These are phyloP conservation scores for Ectropis crepuscularia DNA, from an alignment of 2,888 invertebrate genomes.

Conservation along the genomic window DNA sequence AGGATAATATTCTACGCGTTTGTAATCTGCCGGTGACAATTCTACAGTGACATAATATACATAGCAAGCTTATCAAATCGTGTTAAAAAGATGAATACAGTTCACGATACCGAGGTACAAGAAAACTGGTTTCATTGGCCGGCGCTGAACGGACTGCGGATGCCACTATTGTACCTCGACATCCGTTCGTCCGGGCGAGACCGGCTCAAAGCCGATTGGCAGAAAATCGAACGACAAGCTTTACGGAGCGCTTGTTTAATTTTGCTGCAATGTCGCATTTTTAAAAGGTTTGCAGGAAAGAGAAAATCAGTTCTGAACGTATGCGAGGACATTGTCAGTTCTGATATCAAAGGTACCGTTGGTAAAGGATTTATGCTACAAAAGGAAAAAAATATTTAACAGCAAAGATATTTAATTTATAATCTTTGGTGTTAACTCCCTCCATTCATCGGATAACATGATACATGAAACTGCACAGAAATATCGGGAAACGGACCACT, in stretches of 20 bases:
- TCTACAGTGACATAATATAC: too few relatives aligned
- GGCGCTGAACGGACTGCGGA: slow-evolving; percentile 27
- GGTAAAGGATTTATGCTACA: too few relatives aligned
- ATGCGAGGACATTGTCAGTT: not conserved
- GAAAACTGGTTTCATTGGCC: slow-evolving; percentile 20
- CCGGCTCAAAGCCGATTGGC: slow-evolving; percentile 26
- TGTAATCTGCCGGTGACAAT: too few relatives aligned
- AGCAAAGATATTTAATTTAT: too few relatives aligned
- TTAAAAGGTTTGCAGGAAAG: slow-evolving; percentile 6
- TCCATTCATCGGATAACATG: too few relatives aligned
- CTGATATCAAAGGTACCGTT: not conserved
- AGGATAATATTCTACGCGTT: not conserved
- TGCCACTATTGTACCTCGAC: slow-evolving; percentile 16
- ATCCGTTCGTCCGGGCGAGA: slow-evolving; percentile 18
- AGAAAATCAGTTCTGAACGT: not conserved
- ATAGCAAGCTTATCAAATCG: too few relatives aligned
- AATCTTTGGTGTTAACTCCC: too few relatives aligned
- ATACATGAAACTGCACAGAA: too few relatives aligned
- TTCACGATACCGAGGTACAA: slow-evolving; percentile 8
- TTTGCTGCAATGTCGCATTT: slow-evolving; percentile 21
- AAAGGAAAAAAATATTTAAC: too few relatives aligned
- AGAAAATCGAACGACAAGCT: slow-evolving; percentile 29
- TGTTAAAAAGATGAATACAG: not conserved
- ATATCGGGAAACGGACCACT: too few relatives aligned
- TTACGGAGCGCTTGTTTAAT: slow-evolving; percentile 23